Base-by-base conservation (phyloP, 2,797 vertebrate species). In the Fistularia commersonii region DNA sequence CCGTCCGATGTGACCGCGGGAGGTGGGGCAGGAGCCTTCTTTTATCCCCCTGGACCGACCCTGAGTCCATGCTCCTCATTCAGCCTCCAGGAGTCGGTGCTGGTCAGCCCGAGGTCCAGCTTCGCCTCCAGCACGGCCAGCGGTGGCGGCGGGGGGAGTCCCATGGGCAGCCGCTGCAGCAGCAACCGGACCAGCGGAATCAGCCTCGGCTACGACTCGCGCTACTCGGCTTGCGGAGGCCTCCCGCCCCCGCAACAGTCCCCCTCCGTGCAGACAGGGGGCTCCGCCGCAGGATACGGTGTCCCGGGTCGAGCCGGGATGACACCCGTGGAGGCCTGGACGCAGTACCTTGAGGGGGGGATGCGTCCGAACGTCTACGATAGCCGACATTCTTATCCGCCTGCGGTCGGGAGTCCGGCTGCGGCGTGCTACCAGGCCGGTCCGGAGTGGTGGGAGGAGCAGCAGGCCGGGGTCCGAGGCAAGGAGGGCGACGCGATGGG, bases 121-220 rank as follows among this genome's bases (percentile, higher is more conserved):
- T 93, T 93, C 5, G 92, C 93, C 50, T 93, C 92, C 76, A 94
- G 93, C 72, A 93, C 92, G 0, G 92, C 93, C 50, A 93, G 93
- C 9, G 92, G 90, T 0, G 90, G 88, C 0, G 89, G 88, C 0
- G 89, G 90, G 0, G 88, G 87, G 5, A 95, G 93, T 23, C 92
- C 93, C 9, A 83, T 90, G 72, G 88, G 87, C 6, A 93, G 90
- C 74, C 89, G 91, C 48, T 91, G 91, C 72, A 92, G 93, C 87
- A 95, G 93, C 85, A 94, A 93, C 72, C 87, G 93, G 2, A 95
- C 93, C 73, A 94, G 93, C 6, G 93, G 93, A 63, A 95, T 95
- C 84, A 95, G 93, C 72, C 85, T 95, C 68, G 93, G 93, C 58
- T 94, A 93, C 1, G 93, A 95, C 84, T 88, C 87, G 0, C 87